These are phyloP conservation scores for Melanotaenia trifasciata DNA, from an alignment of 2,797 vertebrate genomes.

Conservation along the genomic window DNA sequence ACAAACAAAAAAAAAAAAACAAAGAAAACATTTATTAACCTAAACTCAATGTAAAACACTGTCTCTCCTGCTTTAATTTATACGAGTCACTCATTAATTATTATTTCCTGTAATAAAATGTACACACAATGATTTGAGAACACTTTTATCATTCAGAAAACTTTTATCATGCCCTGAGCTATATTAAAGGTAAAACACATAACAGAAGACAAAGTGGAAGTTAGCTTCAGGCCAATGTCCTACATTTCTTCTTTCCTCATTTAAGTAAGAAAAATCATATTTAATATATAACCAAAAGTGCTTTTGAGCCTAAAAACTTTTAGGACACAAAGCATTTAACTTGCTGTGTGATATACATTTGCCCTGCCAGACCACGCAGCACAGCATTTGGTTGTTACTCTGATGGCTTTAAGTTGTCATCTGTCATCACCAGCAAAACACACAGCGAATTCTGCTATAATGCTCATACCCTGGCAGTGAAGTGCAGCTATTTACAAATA, in stretches of 20 bases:
- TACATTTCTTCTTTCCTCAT: conserved; percentile 40
- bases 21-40: conserved; percentile 19
- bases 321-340: conserved; percentile 5
- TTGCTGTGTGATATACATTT: conserved; percentile 15
- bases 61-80: conserved; percentile 25
- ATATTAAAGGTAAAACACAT: conserved; percentile 58
- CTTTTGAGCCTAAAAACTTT: conserved; percentile 16
- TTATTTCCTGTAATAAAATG: conserved; percentile 55
- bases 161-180: conserved; percentile 42
- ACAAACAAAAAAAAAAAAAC: neutral
- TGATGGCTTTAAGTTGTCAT: neutral
- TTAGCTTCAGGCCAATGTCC: conserved; percentile 56
- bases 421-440: neutral
- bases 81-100: conserved; percentile 67
- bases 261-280: conserved; percentile 48
- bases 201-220: conserved; percentile 53
- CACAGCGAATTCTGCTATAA: no score
- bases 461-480: no score
- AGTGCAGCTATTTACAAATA: no score
- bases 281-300: conserved; percentile 42
- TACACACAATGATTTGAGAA: conserved; percentile 51
- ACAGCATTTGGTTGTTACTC: neutral
- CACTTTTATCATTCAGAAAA: conserved; percentile 55
- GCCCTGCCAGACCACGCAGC: conserved; percentile 6
- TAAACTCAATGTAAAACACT: conserved; percentile 46